These are phyloP conservation scores for Pomatostomus ruficeps DNA, from an alignment of 2,113 vertebrate species.

Conservation along the genomic window DNA sequence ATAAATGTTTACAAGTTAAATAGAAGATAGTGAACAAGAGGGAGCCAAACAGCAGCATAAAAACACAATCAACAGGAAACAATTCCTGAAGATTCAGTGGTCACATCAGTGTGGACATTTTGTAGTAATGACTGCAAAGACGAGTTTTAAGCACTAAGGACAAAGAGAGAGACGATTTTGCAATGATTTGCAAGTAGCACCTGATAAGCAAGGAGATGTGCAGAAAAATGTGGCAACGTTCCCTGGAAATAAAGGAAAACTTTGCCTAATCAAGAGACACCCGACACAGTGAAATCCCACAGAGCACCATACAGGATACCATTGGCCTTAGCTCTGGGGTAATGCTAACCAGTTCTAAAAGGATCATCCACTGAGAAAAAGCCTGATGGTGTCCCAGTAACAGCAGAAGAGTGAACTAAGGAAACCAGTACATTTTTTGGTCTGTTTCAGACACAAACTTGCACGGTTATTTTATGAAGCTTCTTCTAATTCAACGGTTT, in stretches of 20 bases:
- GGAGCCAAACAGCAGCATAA: neutral
- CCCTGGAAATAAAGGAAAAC: neutral
- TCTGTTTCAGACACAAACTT: neutral
- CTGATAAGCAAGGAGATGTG: neutral
- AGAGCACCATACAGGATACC: neutral
- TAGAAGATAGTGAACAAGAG: neutral
- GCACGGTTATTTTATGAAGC: neutral
- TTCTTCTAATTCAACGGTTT: neutral
- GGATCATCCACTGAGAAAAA: neutral
- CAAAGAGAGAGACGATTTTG: neutral
- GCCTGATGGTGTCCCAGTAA: neutral
- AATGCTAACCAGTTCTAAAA: neutral
- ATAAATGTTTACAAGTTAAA: neutral
- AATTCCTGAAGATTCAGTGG: neutral
- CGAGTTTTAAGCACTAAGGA: neutral
- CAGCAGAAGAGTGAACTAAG: neutral
- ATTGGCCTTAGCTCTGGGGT: neutral
- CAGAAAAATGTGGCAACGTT: neutral
- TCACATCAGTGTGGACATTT: neutral
- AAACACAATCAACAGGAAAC: neutral
- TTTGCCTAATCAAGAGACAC: neutral
- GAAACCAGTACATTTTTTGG: neutral
- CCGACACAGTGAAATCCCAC: neutral
- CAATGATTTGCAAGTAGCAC: neutral
- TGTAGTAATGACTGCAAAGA: neutral